Conservation (phyloP, 2,888 invertebrate species). For the Caenorhabditis japonica region DNA sequence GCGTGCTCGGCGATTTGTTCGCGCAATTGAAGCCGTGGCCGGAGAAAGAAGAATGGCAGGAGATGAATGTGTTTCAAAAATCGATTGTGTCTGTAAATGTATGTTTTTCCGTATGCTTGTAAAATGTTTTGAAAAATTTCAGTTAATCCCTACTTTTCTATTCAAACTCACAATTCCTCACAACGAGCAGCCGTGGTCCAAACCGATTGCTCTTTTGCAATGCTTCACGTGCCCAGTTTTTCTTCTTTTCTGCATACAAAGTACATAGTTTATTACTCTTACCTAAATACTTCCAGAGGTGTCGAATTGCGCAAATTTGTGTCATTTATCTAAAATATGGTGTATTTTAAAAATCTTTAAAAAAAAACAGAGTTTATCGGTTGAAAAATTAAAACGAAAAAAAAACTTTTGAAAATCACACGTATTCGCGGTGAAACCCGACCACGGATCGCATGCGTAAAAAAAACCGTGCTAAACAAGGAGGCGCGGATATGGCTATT, state of each 20-base stretch:
- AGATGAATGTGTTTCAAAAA: slow-evolving; percentile 46
- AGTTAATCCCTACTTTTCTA: slow-evolving; percentile 80
- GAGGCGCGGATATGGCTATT: too few relatives aligned
- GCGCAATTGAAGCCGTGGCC: slow-evolving; percentile 55
- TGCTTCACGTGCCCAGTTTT: slow-evolving; percentile 79
- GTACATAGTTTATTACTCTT: too few relatives aligned
- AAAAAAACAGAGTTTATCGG: too few relatives aligned
- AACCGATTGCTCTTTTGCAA: slow-evolving; percentile 81
- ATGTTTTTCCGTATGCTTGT: background rate
- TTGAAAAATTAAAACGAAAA: too few relatives aligned
- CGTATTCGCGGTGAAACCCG: too few relatives aligned
- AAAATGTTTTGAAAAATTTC: slow-evolving; percentile 52
- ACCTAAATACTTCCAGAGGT: too few relatives aligned
- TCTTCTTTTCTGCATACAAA: slow-evolving; percentile 63
- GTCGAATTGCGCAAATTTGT: too few relatives aligned
- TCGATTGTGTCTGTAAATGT: slow-evolving; percentile 31
- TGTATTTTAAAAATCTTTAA: too few relatives aligned
- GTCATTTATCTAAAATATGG: too few relatives aligned
- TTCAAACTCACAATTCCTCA: slow-evolving; percentile 81
- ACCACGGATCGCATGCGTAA: too few relatives aligned
- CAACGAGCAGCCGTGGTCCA: slow-evolving; percentile 81
- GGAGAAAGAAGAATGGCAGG: slow-evolving; percentile 38
- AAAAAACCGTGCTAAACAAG: too few relatives aligned
- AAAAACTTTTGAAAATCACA: too few relatives aligned
- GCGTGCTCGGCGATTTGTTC: slow-evolving; percentile 30